A percentile compares a stretch with the other conserved stretches of the same genome.
Conservation (phyloP, 2,113 vertebrate genomes). For the Rhynchomys soricoides region DNA sequence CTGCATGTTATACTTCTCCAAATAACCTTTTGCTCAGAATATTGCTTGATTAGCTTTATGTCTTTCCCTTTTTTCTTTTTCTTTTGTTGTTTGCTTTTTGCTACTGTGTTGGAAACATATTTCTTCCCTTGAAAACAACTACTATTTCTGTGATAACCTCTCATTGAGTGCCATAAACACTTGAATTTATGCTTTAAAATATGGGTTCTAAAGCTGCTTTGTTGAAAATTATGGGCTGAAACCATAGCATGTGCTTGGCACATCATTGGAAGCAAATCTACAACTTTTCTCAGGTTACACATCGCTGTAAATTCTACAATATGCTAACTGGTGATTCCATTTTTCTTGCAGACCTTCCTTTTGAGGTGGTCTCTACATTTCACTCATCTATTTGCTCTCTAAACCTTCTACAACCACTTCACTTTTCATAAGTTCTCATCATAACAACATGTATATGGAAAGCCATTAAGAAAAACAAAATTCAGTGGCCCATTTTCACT, state of each 20-base stretch:
- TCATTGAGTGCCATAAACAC: background rate
- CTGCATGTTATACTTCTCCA: background rate
- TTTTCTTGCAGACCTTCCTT: background rate
- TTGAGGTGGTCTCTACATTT: background rate
- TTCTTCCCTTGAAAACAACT: background rate
- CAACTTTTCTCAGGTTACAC: background rate
- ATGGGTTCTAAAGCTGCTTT: background rate
- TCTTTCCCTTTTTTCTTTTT: too few species aligned
- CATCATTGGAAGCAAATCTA: background rate
- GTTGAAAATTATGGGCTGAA: background rate
- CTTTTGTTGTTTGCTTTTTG: too few species aligned
- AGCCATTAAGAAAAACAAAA: background rate
- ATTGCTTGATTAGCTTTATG: background rate
- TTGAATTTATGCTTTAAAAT: background rate
- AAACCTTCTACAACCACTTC: background rate
- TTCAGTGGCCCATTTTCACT: fast-evolving
- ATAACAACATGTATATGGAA: background rate
- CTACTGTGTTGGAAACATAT: background rate
- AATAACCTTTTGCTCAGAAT: background rate
- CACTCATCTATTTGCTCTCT: background rate
- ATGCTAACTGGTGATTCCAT: background rate
- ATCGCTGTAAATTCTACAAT: background rate
- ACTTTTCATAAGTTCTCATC: background rate
- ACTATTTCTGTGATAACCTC: background rate
- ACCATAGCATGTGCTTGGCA: background rate